A percentile compares a stretch with the other conserved stretches of the same genome.
phyloP scores from a whole-genome alignment of 2,888 invertebrate genomes.

The Agonopterix heracliana region DNA sequence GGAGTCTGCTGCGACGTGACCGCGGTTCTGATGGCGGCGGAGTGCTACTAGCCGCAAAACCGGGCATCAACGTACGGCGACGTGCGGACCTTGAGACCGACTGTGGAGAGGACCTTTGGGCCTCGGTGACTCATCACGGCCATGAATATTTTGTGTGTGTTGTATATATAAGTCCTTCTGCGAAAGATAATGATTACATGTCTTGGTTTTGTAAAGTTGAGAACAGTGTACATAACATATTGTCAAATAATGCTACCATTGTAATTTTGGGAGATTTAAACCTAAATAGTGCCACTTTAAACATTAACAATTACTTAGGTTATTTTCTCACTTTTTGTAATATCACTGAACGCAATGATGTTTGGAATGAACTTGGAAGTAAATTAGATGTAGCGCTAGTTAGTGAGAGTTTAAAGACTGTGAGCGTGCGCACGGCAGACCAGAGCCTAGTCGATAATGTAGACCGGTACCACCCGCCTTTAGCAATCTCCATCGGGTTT shows the following conservation, averaged over 20 bases:
- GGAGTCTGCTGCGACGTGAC: slow-evolving; percentile 13
- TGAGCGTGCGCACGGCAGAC: not conserved
- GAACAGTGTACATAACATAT: slow-evolving; percentile 1
- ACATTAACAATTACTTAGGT: slow-evolving; percentile 6
- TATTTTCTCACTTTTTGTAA: slow-evolving; percentile 9
- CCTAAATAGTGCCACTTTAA: slow-evolving; percentile 5
- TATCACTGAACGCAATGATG: slow-evolving; percentile 5
- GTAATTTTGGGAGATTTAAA: slow-evolving; percentile 10
- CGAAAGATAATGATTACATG: slow-evolving; percentile 7
- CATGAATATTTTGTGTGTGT: slow-evolving; percentile 7
- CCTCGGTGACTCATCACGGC: slow-evolving; percentile 2
- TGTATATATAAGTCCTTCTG: slow-evolving; percentile 11
- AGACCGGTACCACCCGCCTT: slow-evolving; percentile 2
- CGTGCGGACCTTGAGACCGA: slow-evolving; percentile 9
- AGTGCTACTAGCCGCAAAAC: slow-evolving; percentile 9
- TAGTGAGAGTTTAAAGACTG: slow-evolving; percentile 1
- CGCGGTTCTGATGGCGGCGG: slow-evolving; percentile 9
- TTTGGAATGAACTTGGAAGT: slow-evolving; percentile 4
- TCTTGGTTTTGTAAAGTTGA: slow-evolving; percentile 4
- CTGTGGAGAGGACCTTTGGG: slow-evolving; percentile 14
- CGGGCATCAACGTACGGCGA: slow-evolving; percentile 4
- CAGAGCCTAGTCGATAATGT: not conserved
- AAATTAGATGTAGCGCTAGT: slow-evolving; percentile 9
- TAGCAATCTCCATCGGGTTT: not conserved
- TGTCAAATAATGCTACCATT: not conserved